Evolutionary conservation across 2,797 vertebrate species (phyloP).

Genomic region (Poecilia wingei): DNA sequence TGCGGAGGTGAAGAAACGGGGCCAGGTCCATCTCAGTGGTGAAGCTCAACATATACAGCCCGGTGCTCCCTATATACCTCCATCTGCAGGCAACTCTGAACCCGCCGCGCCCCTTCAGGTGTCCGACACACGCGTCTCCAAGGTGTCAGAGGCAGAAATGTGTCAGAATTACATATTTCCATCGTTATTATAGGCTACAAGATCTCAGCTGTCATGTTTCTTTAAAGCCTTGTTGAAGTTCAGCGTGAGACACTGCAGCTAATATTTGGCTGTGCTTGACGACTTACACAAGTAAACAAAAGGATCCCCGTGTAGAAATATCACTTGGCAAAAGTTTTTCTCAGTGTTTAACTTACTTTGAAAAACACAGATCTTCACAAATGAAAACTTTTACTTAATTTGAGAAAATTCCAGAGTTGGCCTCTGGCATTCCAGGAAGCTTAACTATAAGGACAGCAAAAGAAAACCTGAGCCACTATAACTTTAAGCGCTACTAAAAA

Average conservation of each 20-base stretch:
- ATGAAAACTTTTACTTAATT: neutral
- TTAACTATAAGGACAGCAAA: neutral
- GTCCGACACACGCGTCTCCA: neutral
- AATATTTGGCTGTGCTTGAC: neutral
- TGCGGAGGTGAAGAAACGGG: constrained; percentile 57
- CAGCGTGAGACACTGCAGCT: neutral
- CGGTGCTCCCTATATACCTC: constrained; percentile 35
- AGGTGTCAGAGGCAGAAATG: constrained; percentile 1
- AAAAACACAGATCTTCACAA: neutral
- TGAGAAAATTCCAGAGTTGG: neutral
- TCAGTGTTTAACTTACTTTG: neutral
- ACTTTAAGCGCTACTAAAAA: neutral
- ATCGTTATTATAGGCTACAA: neutral
- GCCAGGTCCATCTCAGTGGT: constrained; percentile 42
- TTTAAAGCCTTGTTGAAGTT: neutral
- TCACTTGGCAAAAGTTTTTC: neutral
- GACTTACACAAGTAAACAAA: neutral
- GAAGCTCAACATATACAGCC: constrained; percentile 3
- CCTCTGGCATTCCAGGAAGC: neutral
- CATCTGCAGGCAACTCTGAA: constrained; percentile 19
- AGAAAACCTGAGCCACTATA: neutral
- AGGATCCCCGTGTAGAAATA: neutral
- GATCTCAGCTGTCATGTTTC: constrained; percentile 1
- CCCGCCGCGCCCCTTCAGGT: constrained; percentile 8
- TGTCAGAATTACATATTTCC: neutral